Conservation (phyloP, 1,140 invertebrate genomes). For the Calliphora vicina region DNA sequence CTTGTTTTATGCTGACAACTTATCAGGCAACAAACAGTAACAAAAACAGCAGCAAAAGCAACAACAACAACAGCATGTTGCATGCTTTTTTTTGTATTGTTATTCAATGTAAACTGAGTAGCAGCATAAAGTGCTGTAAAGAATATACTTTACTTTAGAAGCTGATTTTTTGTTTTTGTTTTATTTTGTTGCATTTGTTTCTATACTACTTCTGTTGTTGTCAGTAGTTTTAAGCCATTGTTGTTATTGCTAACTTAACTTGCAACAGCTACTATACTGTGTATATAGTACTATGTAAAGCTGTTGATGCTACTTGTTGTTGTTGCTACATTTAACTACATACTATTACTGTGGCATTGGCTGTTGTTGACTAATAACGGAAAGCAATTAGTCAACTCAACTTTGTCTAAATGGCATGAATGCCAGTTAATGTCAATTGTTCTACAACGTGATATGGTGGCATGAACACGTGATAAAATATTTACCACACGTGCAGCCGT, state of each 20-base stretch:
- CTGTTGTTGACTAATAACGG: constrained; percentile 32
- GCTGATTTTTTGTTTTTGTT: neutral
- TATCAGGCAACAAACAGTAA: constrained; percentile 2
- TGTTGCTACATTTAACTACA: neutral
- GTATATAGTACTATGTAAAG: too few species aligned
- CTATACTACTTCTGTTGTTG: neutral
- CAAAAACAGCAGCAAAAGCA: neutral
- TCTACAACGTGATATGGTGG: constrained; percentile 34
- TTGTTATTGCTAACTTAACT: neutral
- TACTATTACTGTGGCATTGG: neutral
- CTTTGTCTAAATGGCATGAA: constrained; percentile 35
- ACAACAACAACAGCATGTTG: too few species aligned
- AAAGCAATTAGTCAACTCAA: constrained; percentile 35
- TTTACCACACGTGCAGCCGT: constrained; percentile 29
- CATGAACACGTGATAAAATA: constrained; percentile 35
- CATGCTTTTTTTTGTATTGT: neutral
- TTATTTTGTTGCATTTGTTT: too few species aligned
- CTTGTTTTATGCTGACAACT: neutral
- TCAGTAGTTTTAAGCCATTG: neutral
- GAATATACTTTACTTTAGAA: neutral
- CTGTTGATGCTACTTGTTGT: neutral
- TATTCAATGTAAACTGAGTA: neutral
- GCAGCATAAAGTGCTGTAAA: neutral
- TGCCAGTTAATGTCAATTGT: constrained; percentile 34
- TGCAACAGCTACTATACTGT: neutral